Conservation (phyloP, 2,888 invertebrate species). For the Carterocephalus palaemon region DNA sequence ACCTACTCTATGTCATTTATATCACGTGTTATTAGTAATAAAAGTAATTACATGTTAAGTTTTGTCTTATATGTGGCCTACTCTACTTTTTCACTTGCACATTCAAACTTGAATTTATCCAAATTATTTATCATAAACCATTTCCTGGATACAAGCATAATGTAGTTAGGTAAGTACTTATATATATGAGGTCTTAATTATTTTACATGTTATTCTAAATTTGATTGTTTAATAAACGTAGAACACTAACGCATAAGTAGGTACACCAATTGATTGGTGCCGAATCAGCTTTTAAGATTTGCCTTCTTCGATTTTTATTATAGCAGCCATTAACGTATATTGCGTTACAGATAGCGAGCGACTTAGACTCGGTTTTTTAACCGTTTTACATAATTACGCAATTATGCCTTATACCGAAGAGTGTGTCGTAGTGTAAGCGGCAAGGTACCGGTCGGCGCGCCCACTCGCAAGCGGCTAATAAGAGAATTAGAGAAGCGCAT, state of each 20-base stretch:
- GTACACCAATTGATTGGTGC: constrained; percentile 59
- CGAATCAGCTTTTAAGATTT: constrained; percentile 57
- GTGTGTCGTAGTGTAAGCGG: constrained; percentile 38
- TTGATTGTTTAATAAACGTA: constrained; percentile 57
- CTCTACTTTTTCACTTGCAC: constrained; percentile 9
- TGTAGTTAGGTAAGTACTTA: constrained; percentile 15
- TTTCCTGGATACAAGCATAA: constrained; percentile 21
- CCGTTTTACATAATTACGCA: constrained; percentile 75
- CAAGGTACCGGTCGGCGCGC: constrained; percentile 44
- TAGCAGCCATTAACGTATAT: constrained; percentile 69
- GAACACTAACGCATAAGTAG: constrained; percentile 61
- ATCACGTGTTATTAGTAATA: no score
- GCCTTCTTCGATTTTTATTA: constrained; percentile 66
- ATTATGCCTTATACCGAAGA: constrained; percentile 68
- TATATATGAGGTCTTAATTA: no score
- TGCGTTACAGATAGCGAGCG: constrained; percentile 71
- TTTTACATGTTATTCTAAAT: constrained; percentile 44
- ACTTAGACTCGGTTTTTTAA: constrained; percentile 66
- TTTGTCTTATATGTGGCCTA: no score
- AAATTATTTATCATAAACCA: constrained; percentile 27
- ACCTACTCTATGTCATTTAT: no score
- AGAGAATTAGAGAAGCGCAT: constrained; percentile 60
- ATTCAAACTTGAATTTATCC: constrained; percentile 8
- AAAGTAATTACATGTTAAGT: no score
- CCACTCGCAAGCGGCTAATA: constrained; percentile 56